Evolutionary conservation across 2,888 invertebrate genomes (phyloP), one percentile per base, ranked within the genome.

Genomic region (Coelinius sp.): DNA sequence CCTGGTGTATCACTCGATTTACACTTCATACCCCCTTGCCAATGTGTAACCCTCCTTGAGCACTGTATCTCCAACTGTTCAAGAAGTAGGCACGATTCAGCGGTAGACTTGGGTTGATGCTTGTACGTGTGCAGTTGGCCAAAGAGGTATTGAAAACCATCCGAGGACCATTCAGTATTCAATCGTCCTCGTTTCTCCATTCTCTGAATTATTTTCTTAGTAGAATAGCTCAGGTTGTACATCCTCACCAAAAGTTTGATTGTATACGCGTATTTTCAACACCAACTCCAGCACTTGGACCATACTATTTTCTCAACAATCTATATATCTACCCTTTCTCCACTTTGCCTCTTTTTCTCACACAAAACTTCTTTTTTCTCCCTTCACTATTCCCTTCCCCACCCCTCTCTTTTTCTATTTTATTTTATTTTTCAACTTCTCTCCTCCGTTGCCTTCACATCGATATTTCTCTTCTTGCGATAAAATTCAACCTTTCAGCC

Each of bases 401-500:
- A 10, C 17, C 27, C 2, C 35, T 31, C 24, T 65, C 63, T 27
- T 25, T 20, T 31, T 17, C 24, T 46, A 66, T 44, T 65, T 59
- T 38, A 68, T 62, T 66, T 65, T 22, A 62, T 41, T 69, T 41
- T 66, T 38, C 44, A 67, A n/a, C 59, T 53, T 25, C 35, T 74
- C 73, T 76, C 78, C 67, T 69, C 35, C 46, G 49, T 79, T 81
- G 78, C 80, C 73, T 81, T 80, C 78, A 80, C 84, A 84, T 83
- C 84, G 82, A 85, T 84, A 85, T 84, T 85, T 85, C 82, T 84
- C 80, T 83, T 77, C 78, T 78, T 76, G 80, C 84, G 83, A 86
- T 85, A 85, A 86, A 86, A 86, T 86, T 86, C 83, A 83, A 86
- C 82, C 84, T 86, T 85, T 85, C 84, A 83, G 84, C 81, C 83